phyloP scores from a whole-genome alignment of 2,797 vertebrate genomes.

The Clamator glandarius region DNA sequence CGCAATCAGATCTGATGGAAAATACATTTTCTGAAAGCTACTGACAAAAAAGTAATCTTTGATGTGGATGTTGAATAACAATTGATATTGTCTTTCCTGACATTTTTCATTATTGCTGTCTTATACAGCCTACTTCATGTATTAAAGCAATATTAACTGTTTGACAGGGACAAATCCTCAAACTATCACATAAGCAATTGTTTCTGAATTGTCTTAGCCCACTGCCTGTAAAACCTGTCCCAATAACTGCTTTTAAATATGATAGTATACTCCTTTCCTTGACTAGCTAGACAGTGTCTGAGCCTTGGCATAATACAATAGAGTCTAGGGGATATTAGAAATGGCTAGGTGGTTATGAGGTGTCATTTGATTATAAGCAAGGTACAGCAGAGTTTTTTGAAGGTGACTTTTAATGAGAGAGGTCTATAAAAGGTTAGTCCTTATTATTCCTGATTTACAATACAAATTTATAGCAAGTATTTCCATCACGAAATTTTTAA shows the following conservation, averaged over 20 bases:
- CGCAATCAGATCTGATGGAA: constrained; percentile 90
- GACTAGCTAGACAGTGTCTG: constrained; percentile 80
- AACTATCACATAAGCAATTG: constrained; percentile 87
- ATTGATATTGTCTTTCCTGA: constrained; percentile 99
- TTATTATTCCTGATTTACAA: constrained; percentile 52
- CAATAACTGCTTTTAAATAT: constrained; percentile 84
- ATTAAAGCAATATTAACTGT: constrained; percentile 98
- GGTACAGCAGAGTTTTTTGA: constrained; percentile 71
- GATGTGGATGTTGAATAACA: constrained; percentile 98
- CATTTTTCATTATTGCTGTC: constrained; percentile 98
- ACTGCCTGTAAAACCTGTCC: constrained; percentile 83
- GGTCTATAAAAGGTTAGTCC: constrained; percentile 72
- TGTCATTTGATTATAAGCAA: constrained; percentile 77
- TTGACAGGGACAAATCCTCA: constrained; percentile 93
- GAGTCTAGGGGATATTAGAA: constrained; percentile 82
- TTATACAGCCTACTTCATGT: constrained; percentile 92
- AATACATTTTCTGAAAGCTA: constrained; percentile 91
- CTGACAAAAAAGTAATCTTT: constrained; percentile 96
- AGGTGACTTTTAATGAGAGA: constrained; percentile 82
- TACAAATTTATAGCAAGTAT: constrained; percentile 49
- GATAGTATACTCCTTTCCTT: constrained; percentile 72
- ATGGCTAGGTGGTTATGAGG: constrained; percentile 76
- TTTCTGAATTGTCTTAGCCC: constrained; percentile 86
- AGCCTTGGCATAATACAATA: constrained; percentile 67
- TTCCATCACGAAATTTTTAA: constrained; percentile 33